A percentile compares a stretch with the other conserved stretches of the same genome.
phyloP scores from a whole-genome alignment of 1,140 invertebrate species.

The Phymorhynchus buccinoides region DNA sequence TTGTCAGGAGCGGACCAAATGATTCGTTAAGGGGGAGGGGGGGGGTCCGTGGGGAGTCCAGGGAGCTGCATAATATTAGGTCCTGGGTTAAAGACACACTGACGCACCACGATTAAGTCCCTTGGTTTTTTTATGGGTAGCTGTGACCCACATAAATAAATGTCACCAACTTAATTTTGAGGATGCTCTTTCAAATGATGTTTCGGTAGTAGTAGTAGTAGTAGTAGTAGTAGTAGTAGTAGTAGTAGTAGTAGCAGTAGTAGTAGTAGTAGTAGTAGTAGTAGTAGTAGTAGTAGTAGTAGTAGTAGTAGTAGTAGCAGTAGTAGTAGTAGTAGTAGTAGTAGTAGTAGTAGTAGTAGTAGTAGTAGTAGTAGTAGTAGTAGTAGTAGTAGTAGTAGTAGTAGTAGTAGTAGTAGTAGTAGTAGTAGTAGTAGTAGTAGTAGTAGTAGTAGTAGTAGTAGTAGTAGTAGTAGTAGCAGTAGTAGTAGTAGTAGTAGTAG shows the following conservation, averaged over 20 bases:
- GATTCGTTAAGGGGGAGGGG: too few species aligned
- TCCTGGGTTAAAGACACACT: too few species aligned
- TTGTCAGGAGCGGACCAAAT: too few species aligned
- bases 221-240: conserved; percentile 12
- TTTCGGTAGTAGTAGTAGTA: conserved; percentile 8
- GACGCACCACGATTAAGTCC: too few species aligned
- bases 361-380: conserved; percentile 16
- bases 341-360: conserved; percentile 16
- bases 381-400: conserved; percentile 17
- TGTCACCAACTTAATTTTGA: neutral
- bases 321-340: conserved; percentile 17
- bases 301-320: conserved; percentile 10
- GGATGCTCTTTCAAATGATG: neutral
- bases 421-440: conserved; percentile 16
- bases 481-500: conserved; percentile 16
- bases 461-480: conserved; percentile 10
- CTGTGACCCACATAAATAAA: too few species aligned
- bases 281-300: conserved; percentile 13
- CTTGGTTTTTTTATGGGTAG: too few species aligned
- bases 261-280: conserved; percentile 14
- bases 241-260: conserved; percentile 7
- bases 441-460: conserved; percentile 14
- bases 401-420: conserved; percentile 13
- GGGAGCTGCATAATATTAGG: too few species aligned
- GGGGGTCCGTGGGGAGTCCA: too few species aligned